Evolutionary conservation across 2,888 invertebrate species (phyloP).

Genomic region (Tachystola acroxantha): DNA sequence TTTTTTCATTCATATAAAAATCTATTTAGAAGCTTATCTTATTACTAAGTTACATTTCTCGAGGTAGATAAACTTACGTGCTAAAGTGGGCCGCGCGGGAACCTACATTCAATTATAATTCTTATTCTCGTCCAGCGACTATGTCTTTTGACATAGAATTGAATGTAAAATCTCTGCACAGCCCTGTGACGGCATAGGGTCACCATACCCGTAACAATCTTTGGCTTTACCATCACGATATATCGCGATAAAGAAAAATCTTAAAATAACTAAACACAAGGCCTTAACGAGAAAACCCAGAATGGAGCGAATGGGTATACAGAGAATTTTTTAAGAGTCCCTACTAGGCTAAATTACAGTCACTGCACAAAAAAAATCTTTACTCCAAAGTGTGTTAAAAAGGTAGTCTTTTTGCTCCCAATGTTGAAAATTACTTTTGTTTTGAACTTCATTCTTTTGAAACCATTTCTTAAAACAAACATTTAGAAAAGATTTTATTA

Average conservation of each 20-base stretch:
- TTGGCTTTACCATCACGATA: conserved; percentile 79
- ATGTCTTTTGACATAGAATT: conserved; percentile 14
- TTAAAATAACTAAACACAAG: conserved; percentile 36
- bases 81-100: conserved; percentile 51
- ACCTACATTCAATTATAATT: conserved; percentile 31
- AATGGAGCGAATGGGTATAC: conserved; percentile 40
- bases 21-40: conserved; percentile 70
- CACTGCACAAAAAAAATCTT: not conserved
- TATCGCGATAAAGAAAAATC: conserved; percentile 61
- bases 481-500: no score
- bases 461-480: no score
- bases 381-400: no score
- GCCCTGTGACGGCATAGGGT: conserved; percentile 77
- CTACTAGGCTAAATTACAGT: not conserved
- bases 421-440: no score
- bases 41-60: conserved; percentile 64
- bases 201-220: conserved; percentile 78
- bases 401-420: no score
- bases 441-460: no score
- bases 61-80: conserved; percentile 75
- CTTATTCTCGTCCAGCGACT: conserved; percentile 15
- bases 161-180: conserved; percentile 45
- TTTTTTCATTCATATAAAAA: conserved; percentile 69
- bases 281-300: conserved; percentile 42
- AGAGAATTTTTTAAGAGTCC: conserved; percentile 14